These are phyloP conservation scores for Ochotona curzoniae DNA, from an alignment of 2,113 vertebrate genomes.

Conservation along the genomic window DNA sequence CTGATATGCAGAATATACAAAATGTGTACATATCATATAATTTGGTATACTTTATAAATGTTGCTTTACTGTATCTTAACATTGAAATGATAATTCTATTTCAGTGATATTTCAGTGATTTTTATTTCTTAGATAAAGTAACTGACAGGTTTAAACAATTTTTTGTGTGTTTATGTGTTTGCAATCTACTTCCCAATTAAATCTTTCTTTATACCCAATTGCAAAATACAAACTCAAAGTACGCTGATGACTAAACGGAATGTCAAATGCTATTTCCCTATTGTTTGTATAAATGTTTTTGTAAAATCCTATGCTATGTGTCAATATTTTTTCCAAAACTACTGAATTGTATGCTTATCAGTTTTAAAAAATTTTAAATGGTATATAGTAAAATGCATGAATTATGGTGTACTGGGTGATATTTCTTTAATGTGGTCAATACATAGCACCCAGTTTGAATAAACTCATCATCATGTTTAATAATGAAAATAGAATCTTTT, in stretches of 20 bases:
- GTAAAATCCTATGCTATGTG: not conserved
- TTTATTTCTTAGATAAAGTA: not conserved
- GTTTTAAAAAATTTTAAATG: not conserved
- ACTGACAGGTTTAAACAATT: not conserved
- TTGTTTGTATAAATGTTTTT: too few relatives aligned
- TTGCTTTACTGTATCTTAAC: too few relatives aligned
- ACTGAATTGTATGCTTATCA: not conserved
- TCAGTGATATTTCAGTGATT: not conserved
- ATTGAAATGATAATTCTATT: too few relatives aligned
- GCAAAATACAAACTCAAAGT: not conserved
- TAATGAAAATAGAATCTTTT: too few relatives aligned
- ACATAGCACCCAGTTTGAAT: too few relatives aligned
- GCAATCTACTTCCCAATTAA: not conserved
- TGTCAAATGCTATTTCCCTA: not conserved
- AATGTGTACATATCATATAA: too few relatives aligned
- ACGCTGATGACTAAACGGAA: not conserved
- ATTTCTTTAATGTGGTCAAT: too few relatives aligned
- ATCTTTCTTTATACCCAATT: not conserved
- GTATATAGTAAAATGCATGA: too few relatives aligned
- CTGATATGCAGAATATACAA: too few relatives aligned
- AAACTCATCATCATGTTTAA: too few relatives aligned
- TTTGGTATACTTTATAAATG: too few relatives aligned
- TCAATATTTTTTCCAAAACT: not conserved
- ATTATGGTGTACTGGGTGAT: too few relatives aligned
- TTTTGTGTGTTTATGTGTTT: not conserved